Evolutionary conservation across 1,140 invertebrate genomes (phyloP), one percentile per base, ranked within the genome.

Genomic region (Phymorhynchus buccinoides): DNA sequence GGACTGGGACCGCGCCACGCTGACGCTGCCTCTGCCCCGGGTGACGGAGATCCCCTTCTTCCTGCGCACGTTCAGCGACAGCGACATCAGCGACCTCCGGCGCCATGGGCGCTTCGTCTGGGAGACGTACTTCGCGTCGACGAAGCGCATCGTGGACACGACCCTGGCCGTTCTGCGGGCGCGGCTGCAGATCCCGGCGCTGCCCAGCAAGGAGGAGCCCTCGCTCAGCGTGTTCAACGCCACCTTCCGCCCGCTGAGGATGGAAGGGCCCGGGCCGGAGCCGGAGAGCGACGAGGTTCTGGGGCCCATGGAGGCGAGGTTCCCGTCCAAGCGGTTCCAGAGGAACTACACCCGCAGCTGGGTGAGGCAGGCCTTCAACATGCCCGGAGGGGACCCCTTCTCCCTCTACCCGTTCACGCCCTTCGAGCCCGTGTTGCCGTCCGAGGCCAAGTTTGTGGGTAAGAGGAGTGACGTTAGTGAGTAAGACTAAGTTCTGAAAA

Each of bases 31-130:
- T 0, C 96, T 96, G 89, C 96, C 97, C 0, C 94, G 98, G 78
- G 95, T 99, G 3, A 96, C 98, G 0, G 99, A 99, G 94, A 94
- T 99, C 87, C 98, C 99, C 93, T 99, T 98, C 90, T 93, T 99
- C 22, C 91, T 99, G 18, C 95, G 98, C 68, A 96, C 98, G 0
- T 95, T 98, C 78, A 95, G 96, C 0, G 97, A 99, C 92, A 95
- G 95, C 27, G 98, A 99, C 94, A 94, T 99, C 62, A 92, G 99
- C 37, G 94, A 95, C 27, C 96, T 99, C 93, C 95, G 97, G 32
- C 94, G 96, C 80, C 97, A 97, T 89, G 98, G 98, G 0, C 94
- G 98, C 71, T 93, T 98, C n/a, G 94, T 98, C 66, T 93, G 91
- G 87, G 92, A 94, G 78, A 92, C 90, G 14, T 94, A 94, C 88